Conservation (phyloP, 2,888 invertebrate species). For the Eilema sororculum region DNA sequence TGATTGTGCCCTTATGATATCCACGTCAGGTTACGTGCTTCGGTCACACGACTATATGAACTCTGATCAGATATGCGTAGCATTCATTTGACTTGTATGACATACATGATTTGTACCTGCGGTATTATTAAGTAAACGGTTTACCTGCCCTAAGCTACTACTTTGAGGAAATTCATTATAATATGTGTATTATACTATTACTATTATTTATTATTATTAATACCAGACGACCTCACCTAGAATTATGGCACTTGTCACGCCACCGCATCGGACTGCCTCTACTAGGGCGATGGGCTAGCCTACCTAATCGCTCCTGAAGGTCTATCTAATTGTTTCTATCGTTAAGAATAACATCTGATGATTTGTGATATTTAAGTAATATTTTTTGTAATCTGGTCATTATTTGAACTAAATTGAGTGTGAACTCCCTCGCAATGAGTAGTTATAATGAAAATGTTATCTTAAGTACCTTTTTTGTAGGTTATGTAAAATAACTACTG, state of each 20-base stretch:
- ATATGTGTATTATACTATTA: background rate
- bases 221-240: background rate
- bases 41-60: too few relatives aligned
- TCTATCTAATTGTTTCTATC: background rate
- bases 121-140: background rate
- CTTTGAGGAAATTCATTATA: background rate
- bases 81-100: too few relatives aligned
- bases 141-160: background rate
- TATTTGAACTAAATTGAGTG: conserved; percentile 18
- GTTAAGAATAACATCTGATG: conserved; percentile 1
- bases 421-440: conserved; percentile 18
- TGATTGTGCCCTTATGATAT: too few relatives aligned
- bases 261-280: background rate
- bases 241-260: background rate
- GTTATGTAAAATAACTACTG: conserved; percentile 26
- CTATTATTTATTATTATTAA: background rate
- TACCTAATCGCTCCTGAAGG: background rate
- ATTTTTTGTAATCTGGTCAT: conserved; percentile 8
- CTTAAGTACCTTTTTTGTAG: conserved; percentile 25
- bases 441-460: conserved; percentile 21
- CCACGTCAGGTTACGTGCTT: too few relatives aligned
- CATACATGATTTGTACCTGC: too few relatives aligned
- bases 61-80: too few relatives aligned
- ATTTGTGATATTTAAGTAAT: background rate
- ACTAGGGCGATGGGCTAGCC: background rate